Conservation (phyloP, 2,113 vertebrate species). For the Lota lota region DNA sequence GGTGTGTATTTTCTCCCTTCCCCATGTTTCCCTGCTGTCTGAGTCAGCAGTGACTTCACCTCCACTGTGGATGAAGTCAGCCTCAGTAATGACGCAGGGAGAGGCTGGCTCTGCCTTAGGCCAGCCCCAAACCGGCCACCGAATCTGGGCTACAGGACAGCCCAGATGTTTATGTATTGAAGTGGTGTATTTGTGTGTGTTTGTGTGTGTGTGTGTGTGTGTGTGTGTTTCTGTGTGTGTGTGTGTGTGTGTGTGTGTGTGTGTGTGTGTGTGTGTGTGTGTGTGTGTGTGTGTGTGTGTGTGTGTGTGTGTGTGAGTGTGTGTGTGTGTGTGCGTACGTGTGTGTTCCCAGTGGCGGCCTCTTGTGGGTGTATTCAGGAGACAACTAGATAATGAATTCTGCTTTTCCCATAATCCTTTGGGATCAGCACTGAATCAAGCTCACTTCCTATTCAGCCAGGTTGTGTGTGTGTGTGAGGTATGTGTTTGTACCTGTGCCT, state of each 20-base stretch:
- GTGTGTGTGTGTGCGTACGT: conserved; percentile 14
- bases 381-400: conserved; percentile 52
- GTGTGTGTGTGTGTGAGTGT: conserved; percentile 19
- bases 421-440: conserved; percentile 56
- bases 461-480: not conserved
- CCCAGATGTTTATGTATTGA: not conserved
- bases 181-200: too few species aligned
- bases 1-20: not conserved
- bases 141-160: conserved; percentile 9
- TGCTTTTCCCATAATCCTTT: conserved; percentile 59
- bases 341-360: conserved; percentile 28
- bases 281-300: conserved; percentile 19
- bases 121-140: conserved; percentile 15
- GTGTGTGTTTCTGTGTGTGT: too few species aligned
- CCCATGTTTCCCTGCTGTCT: conserved; percentile 5
- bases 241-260: too few species aligned
- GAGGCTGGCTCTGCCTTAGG: conserved; percentile 21
- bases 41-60: conserved; percentile 64
- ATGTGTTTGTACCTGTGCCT: not conserved
- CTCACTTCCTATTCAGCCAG: conserved; percentile 52
- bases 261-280: not conserved
- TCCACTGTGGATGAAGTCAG: conserved; percentile 69
- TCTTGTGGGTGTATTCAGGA: conserved; percentile 41
- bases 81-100: conserved; percentile 62
- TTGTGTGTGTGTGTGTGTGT: not conserved